Conservation (phyloP, 2,797 vertebrate species). For the Rhynchonycteris naso region DNA sequence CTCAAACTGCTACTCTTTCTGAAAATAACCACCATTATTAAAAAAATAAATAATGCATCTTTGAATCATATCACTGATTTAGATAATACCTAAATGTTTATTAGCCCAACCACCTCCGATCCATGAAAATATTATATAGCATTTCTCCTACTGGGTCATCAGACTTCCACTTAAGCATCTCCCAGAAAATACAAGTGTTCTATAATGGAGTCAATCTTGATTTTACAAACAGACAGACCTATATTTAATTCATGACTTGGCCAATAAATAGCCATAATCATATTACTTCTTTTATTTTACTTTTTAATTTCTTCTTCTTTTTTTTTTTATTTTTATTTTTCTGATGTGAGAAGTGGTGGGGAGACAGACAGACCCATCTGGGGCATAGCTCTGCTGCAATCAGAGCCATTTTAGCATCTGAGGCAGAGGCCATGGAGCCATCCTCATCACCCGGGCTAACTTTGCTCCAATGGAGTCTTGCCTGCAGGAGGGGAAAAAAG, state of each 20-base stretch:
- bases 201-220: neutral
- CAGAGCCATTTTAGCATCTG: too few relatives aligned
- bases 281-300: too few relatives aligned
- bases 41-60: neutral
- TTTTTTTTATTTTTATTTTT: too few relatives aligned
- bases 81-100: neutral
- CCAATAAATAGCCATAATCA: neutral
- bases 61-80: neutral
- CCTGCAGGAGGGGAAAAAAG: too few relatives aligned
- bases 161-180: neutral
- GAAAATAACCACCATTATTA: neutral
- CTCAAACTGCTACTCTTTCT: neutral
- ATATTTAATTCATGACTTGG: neutral
- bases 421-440: too few relatives aligned
- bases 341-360: too few relatives aligned
- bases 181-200: neutral
- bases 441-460: too few relatives aligned
- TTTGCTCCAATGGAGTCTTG: too few relatives aligned
- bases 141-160: neutral
- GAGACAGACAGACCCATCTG: too few relatives aligned
- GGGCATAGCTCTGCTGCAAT: too few relatives aligned
- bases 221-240: neutral
- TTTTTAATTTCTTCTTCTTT: neutral
- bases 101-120: neutral
- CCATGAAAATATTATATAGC: neutral